Base-by-base conservation (phyloP, 92 coral and sea anemone genomes). In the Phymanthus crucifer region DNA sequence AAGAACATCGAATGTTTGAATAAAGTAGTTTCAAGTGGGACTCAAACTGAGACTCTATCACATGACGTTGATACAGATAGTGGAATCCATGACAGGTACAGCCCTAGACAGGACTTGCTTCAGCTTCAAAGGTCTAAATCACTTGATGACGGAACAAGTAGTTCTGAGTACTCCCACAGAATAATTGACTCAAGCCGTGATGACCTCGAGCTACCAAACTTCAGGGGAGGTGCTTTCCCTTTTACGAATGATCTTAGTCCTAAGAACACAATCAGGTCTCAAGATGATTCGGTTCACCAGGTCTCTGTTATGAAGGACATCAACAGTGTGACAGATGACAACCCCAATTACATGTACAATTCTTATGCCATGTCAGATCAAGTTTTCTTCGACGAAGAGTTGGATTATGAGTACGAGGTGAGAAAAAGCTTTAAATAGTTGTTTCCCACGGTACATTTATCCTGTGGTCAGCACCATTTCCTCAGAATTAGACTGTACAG, bases 341-440 rank as follows among this genome's bases (percentile, higher is more conserved):
- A 87, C 36, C 83, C 94, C 12, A 92, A 83, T 73, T 70, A 74
- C 74, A 32, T 45, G 54, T 75, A 70, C 14, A 80, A 82, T 71
- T 73, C 86, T 37, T 83, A 74, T 38, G 92, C 97, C 47, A 80
- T 90, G 29, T 87, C 99, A 52, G 99, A 95, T 85, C 97, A 95
- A 85, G 89, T 95, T 47, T 95, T 91, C 71, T 95, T 95, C 73
- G 99, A 95, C 72, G 93, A 93, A 21, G 99, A 95, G 83, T 84
- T 95, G 78, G 99, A 95, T 77, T 95, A 95, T 75, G 99, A 95
- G 32, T 95, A 95, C 34, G 99, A 95, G 98, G 99, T 95, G 40
- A 47, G 90, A 89, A 48, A 46, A 27, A 40, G 74, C 54, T 75
- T 32, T 71, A 75, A 76, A 81, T 48, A 43, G 72, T 40, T 43